Evolutionary conservation across 1,140 invertebrate species (phyloP).

Genomic region (Meloidogyne floridensis): DNA sequence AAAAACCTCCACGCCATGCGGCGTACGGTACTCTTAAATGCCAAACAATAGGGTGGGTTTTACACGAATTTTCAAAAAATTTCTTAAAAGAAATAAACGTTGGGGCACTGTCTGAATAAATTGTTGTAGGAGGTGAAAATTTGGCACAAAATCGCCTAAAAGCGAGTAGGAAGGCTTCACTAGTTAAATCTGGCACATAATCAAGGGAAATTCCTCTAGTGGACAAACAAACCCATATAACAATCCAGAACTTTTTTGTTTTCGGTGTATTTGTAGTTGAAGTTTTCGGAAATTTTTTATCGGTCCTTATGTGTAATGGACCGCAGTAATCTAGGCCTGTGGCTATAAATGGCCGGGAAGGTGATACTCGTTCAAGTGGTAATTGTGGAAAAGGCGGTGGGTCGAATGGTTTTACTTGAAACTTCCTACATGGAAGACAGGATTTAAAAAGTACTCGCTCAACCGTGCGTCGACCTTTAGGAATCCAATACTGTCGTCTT

Average conservation of each 20-base stretch:
- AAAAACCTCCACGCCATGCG: constrained; percentile 67
- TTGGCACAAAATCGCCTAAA: constrained; percentile 33
- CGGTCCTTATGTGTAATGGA: not conserved
- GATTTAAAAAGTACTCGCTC: not conserved
- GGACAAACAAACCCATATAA: constrained; percentile 16
- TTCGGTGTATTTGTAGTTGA: not conserved
- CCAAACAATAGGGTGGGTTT: too few species aligned
- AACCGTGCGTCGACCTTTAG: not conserved
- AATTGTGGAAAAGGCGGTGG: constrained; percentile 1
- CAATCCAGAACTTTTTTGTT: constrained; percentile 20
- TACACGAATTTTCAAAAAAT: not conserved
- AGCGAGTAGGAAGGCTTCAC: not conserved
- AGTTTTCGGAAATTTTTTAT: not conserved
- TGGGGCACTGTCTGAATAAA: constrained; percentile 23
- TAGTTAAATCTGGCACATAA: not conserved
- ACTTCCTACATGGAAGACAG: not conserved
- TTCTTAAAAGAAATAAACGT: constrained; percentile 5
- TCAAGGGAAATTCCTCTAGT: constrained; percentile 24
- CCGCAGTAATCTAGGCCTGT: constrained; percentile 15
- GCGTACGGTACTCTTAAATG: too few species aligned
- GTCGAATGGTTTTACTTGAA: not conserved
- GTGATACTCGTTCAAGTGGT: not conserved
- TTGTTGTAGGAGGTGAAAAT: not conserved
- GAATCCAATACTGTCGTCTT: not conserved
- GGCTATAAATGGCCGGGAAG: not conserved